phyloP scores from a whole-genome alignment of 2,888 invertebrate genomes.

The Leptopilina myrica region DNA sequence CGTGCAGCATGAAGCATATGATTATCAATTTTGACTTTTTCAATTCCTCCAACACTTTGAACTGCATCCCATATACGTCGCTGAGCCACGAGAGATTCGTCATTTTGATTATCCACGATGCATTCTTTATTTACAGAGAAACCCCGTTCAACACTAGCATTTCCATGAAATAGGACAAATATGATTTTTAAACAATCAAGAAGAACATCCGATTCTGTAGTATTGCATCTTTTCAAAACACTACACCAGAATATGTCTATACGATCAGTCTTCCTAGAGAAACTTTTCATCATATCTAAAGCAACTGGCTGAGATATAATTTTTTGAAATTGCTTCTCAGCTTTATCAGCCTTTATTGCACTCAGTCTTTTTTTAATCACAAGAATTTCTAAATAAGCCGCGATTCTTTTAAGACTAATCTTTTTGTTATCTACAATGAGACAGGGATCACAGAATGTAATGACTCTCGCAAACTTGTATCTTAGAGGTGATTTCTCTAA shows the following conservation, averaged over 20 bases:
- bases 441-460: conserved; percentile 16
- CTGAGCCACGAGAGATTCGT: conserved; percentile 48
- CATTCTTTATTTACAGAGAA: conserved; percentile 59
- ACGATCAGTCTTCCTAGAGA: not conserved
- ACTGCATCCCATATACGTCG: conserved; percentile 39
- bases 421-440: not conserved
- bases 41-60: conserved; percentile 45
- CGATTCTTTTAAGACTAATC: not conserved
- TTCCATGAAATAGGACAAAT: conserved; percentile 56
- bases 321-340: conserved; percentile 6
- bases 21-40: conserved; percentile 3
- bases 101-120: conserved; percentile 54
- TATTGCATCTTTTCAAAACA: conserved; percentile 1
- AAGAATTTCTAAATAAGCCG: not conserved
- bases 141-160: conserved; percentile 57
- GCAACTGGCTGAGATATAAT: conserved; percentile 13
- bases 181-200: conserved; percentile 48
- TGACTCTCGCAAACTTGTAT: conserved; percentile 7
- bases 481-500: conserved; percentile 39
- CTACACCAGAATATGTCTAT: conserved; percentile 6
- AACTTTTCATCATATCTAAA: not conserved
- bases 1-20: not conserved
- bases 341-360: conserved; percentile 3
- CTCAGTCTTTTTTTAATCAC: not conserved
- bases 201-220: conserved; percentile 33